A percentile compares a stretch with the other conserved stretches of the same genome.
Evolutionary conservation across 2,888 invertebrate genomes (phyloP).

Genomic region (Hipparchia sbordonii): DNA sequence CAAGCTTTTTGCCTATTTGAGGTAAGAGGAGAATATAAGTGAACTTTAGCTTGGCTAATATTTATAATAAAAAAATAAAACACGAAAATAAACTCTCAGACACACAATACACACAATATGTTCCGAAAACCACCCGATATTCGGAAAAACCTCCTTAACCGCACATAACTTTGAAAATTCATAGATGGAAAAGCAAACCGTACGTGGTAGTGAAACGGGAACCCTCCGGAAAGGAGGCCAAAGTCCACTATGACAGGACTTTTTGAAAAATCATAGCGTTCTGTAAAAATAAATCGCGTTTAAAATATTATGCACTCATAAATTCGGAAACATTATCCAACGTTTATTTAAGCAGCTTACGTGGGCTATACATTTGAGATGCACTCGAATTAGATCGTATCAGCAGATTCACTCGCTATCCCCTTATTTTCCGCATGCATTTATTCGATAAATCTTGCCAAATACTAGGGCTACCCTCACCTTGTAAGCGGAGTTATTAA

Average conservation of each 20-base stretch:
- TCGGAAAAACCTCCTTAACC: too few relatives aligned
- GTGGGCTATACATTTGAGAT: constrained; percentile 22
- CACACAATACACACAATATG: too few relatives aligned
- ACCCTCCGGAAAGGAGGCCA: not conserved
- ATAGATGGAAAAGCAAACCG: too few relatives aligned
- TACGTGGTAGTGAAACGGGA: too few relatives aligned
- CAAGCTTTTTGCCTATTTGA: too few relatives aligned
- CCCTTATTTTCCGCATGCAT: constrained; percentile 30
- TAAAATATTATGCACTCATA: not conserved
- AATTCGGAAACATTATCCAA: constrained; percentile 17
- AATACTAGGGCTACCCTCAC: not conserved
- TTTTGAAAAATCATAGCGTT: not conserved
- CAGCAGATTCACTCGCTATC: constrained; percentile 29
- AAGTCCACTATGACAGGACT: not conserved
- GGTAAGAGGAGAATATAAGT: too few relatives aligned
- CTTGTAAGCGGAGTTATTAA: not conserved
- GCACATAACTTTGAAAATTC: too few relatives aligned
- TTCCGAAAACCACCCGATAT: too few relatives aligned
- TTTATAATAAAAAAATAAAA: too few relatives aligned
- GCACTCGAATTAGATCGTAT: constrained; percentile 30
- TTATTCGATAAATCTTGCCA: constrained; percentile 27
- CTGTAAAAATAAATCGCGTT: not conserved
- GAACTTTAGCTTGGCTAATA: too few relatives aligned
- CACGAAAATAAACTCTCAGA: too few relatives aligned
- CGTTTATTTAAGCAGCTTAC: constrained; percentile 26